These are phyloP conservation scores for Desmophyllum pertusum DNA, from an alignment of 92 coral and sea anemone genomes.

Conservation along the genomic window DNA sequence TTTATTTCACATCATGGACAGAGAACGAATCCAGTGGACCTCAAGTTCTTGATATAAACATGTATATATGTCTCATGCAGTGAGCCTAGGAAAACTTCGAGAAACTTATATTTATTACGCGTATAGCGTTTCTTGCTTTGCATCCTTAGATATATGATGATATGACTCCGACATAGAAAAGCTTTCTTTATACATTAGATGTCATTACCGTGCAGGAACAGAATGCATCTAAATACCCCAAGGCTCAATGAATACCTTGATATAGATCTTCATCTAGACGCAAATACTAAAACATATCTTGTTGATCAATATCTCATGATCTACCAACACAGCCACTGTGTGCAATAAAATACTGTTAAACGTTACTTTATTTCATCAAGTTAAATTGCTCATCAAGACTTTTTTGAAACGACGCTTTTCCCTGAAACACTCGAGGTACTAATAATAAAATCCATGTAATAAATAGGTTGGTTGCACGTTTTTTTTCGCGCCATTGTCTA, in stretches of 20 bases:
- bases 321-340: not conserved
- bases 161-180: not conserved
- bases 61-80: not conserved
- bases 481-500: not conserved
- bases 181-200: not conserved
- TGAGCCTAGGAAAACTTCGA: no score
- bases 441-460: not conserved
- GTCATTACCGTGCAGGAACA: not conserved
- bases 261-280: not conserved
- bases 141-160: not conserved
- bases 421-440: not conserved
- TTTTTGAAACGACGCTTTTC: not conserved
- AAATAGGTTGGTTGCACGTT: not conserved
- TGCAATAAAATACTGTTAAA: not conserved
- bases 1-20: no score
- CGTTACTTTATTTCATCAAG: not conserved
- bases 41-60: not conserved
- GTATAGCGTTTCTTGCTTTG: not conserved
- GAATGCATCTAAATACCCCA: not conserved
- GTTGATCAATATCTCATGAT: not conserved
- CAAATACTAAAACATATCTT: not conserved
- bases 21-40: no score
- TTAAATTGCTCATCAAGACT: constrained; percentile 11
- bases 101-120: not conserved
- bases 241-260: not conserved